Percentiles rank a stretch among this genome's conserved stretches.
These are phyloP conservation scores for Bombus pascuorum DNA, from an alignment of 1,140 invertebrate species.

Conservation along the genomic window DNA sequence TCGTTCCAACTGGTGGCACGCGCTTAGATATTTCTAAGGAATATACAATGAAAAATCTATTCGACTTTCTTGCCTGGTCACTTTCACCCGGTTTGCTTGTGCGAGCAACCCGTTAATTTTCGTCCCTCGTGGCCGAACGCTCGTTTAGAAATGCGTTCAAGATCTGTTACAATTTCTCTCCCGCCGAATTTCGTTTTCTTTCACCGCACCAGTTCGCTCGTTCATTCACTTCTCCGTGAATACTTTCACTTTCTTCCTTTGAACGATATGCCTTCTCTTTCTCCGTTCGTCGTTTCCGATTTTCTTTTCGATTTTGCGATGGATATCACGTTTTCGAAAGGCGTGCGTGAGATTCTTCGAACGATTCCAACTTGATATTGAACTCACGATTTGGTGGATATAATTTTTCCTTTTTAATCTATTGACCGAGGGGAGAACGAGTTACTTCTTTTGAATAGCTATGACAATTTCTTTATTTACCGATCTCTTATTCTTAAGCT, in stretches of 20 bases:
- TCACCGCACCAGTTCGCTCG: background rate
- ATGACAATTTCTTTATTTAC: too few species aligned
- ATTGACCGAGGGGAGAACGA: background rate
- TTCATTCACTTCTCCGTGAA: conserved; percentile 16
- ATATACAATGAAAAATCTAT: conserved; percentile 35
- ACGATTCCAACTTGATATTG: background rate
- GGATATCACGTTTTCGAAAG: background rate
- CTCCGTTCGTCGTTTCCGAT: background rate
- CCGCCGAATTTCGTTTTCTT: conserved; percentile 2
- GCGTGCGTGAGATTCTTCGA: background rate
- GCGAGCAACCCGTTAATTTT: conserved; percentile 32
- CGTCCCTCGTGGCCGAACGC: conserved; percentile 32
- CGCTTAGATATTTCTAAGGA: conserved; percentile 28
- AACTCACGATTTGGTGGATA: background rate
- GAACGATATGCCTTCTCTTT: background rate
- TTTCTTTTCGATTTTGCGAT: background rate
- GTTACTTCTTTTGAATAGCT: background rate
- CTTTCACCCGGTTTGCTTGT: conserved; percentile 40
- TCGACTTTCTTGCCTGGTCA: conserved; percentile 43
- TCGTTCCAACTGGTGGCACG: conserved; percentile 46
- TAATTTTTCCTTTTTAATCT: background rate
- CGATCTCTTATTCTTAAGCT: too few species aligned
- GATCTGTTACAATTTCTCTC: conserved; percentile 29
- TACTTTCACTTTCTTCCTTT: conserved; percentile 39
- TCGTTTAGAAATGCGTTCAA: conserved; percentile 32